Conservation (phyloP, 2,113 vertebrate species). For the Sciurus niger region DNA sequence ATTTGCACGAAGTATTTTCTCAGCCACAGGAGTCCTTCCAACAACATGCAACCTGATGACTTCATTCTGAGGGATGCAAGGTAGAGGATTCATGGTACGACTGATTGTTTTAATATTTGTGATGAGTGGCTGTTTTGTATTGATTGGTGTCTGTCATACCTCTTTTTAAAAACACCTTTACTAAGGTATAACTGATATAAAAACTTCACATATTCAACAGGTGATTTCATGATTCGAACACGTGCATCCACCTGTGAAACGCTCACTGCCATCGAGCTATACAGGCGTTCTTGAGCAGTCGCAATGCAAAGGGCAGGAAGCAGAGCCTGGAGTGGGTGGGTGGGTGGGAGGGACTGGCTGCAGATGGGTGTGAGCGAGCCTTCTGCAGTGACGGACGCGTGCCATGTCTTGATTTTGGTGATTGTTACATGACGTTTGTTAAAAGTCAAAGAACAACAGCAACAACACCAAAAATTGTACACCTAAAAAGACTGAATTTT, state of each 20-base stretch:
- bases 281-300: conserved; percentile 1
- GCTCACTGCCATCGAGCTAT: neutral
- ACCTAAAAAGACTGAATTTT: neutral
- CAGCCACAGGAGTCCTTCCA: neutral
- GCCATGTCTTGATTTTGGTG: neutral
- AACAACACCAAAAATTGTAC: neutral
- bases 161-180: neutral
- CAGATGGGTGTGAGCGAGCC: neutral
- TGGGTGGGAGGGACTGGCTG: neutral
- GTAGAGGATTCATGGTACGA: neutral
- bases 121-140: neutral
- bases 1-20: neutral
- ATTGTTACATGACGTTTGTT: neutral
- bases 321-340: neutral
- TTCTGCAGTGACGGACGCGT: neutral
- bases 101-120: conserved; percentile 2
- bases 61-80: neutral
- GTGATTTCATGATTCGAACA: neutral
- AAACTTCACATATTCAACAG: neutral
- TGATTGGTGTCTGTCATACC: neutral
- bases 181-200: neutral
- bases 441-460: neutral
- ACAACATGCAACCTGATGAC: neutral
- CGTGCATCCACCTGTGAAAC: neutral
- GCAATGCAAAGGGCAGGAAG: neutral